Conservation (phyloP, 2,113 vertebrate genomes). For the Prolemur simus region DNA sequence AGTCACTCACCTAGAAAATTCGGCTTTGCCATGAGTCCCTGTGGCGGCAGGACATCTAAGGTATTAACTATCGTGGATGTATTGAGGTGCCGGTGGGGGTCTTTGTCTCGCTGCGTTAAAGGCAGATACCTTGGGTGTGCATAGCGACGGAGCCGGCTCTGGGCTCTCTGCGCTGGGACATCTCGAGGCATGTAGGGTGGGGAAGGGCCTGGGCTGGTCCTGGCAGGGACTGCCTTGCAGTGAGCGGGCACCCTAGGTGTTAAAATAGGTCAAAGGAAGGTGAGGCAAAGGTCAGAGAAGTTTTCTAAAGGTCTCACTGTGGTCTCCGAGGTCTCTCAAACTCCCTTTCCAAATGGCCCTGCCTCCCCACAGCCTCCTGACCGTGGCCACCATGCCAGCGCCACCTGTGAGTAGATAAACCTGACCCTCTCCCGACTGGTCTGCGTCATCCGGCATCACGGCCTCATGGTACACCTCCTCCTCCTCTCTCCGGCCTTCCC, state of each 20-base stretch:
- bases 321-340: neutral
- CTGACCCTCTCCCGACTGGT: no score
- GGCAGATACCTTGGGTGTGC: neutral
- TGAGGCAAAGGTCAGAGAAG: neutral
- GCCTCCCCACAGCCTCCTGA: neutral
- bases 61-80: neutral
- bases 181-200: neutral
- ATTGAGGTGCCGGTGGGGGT: rapidly evolving
- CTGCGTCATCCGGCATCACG: neutral
- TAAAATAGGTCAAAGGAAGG: neutral
- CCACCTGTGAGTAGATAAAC: neutral
- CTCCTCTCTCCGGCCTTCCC: neutral
- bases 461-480: neutral
- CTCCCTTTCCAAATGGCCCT: neutral
- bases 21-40: neutral
- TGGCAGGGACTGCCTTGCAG: neutral
- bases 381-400: neutral
- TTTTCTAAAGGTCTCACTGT: neutral
- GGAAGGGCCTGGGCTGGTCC: neutral
- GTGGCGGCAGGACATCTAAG: neutral
- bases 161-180: neutral
- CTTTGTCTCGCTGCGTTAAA: neutral
- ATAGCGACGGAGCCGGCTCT: neutral
- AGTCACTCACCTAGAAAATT: neutral
- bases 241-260: no score